phyloP scores from a whole-genome alignment of 2,888 invertebrate species.

The Plagodis pulveraria region DNA sequence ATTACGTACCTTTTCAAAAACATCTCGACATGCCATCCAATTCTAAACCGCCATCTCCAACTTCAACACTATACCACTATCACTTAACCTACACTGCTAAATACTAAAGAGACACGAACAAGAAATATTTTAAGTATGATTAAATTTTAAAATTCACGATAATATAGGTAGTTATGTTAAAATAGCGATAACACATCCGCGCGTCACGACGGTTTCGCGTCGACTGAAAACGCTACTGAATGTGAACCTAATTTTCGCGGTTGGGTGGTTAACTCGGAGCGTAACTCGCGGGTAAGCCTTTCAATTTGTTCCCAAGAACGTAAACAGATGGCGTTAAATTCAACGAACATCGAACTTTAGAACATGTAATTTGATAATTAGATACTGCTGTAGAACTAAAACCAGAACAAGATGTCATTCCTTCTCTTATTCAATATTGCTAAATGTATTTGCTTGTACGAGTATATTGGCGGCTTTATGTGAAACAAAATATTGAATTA shows the following conservation, averaged over 20 bases:
- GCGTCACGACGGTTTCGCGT: conserved; percentile 49
- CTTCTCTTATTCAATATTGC: no score
- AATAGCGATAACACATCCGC: conserved; percentile 40
- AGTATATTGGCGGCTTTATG: no score
- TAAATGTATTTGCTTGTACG: no score
- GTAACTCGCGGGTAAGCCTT: conserved; percentile 51
- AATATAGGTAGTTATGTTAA: conserved; percentile 15
- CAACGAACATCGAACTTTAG: conserved; percentile 9
- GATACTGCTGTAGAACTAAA: no score
- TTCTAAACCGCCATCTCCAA: conserved; percentile 6
- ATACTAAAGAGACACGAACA: conserved; percentile 14
- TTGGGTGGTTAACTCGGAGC: conserved; percentile 54
- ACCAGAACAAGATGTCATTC: no score
- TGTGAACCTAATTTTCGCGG: conserved; percentile 70
- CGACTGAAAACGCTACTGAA: conserved; percentile 66
- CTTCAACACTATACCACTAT: conserved; percentile 12
- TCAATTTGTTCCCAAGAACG: conserved; percentile 37
- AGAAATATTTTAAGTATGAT: conserved; percentile 16
- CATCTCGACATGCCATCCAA: conserved; percentile 16
- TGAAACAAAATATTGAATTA: no score
- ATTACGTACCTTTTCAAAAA: conserved; percentile 24
- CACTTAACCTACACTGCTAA: conserved; percentile 19
- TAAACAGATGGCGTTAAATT: conserved; percentile 52
- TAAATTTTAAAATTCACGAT: conserved; percentile 34
- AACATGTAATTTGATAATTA: neutral